Percentiles rank a stretch among this genome's conserved stretches.
Evolutionary conservation across 2,113 vertebrate genomes (phyloP).

Genomic region (Rostratula benghalensis): DNA sequence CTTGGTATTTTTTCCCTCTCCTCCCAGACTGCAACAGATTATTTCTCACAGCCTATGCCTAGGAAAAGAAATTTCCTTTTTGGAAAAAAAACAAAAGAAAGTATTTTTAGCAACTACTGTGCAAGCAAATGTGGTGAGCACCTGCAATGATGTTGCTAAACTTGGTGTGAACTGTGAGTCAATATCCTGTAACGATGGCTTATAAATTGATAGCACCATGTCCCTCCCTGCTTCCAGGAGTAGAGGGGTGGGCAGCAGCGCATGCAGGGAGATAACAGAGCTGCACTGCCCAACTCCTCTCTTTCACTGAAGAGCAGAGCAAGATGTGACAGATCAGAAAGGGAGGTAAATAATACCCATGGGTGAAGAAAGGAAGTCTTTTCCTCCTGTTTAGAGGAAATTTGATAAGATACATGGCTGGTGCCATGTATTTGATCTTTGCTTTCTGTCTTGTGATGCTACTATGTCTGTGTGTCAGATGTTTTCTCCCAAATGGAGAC

Average conservation of each 20-base stretch:
- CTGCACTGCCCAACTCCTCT: background rate
- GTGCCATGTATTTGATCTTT: background rate
- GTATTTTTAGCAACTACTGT: background rate
- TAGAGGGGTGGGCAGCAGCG: background rate
- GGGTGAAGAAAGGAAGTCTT: background rate
- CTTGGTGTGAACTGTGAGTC: background rate
- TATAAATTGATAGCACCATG: background rate
- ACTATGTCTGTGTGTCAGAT: background rate
- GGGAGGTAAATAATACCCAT: background rate
- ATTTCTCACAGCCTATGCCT: background rate
- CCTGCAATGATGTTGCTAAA: background rate
- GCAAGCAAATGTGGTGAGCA: background rate
- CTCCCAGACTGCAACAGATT: background rate
- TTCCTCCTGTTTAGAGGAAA: background rate
- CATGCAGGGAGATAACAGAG: background rate
- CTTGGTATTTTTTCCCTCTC: background rate
- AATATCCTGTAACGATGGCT: background rate
- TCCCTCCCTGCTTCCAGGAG: background rate
- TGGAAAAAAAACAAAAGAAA: background rate
- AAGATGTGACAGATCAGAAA: no score
- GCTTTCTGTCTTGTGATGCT: background rate
- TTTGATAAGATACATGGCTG: background rate
- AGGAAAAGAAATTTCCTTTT: background rate
- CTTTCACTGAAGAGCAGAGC: background rate
- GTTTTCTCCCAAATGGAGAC: background rate